A percentile compares a stretch with the other conserved stretches of the same genome.
These are phyloP conservation scores for Idaea aversata DNA, from an alignment of 2,888 invertebrate genomes.

Conservation along the genomic window DNA sequence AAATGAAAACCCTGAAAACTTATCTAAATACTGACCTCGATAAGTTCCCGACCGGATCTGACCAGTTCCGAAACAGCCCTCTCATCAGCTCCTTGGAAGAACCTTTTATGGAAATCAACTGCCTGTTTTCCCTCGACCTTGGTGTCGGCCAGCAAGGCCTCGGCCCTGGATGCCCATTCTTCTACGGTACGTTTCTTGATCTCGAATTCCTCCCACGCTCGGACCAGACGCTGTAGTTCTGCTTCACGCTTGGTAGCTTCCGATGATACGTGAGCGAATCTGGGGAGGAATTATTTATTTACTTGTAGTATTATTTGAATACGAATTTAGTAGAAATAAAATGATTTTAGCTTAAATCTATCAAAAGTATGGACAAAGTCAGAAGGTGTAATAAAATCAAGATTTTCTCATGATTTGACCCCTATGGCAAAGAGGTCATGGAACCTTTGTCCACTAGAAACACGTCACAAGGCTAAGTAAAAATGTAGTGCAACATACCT, in stretches of 20 bases:
- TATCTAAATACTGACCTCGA: slow-evolving; percentile 73
- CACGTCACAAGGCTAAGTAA: not conserved
- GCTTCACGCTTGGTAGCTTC: slow-evolving; percentile 89
- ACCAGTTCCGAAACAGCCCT: slow-evolving; percentile 89
- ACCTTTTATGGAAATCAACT: slow-evolving; percentile 91
- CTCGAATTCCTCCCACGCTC: slow-evolving; percentile 92
- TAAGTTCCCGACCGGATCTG: slow-evolving; percentile 86
- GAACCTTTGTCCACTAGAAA: not conserved
- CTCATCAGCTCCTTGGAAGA: slow-evolving; percentile 93
- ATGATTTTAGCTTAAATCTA: not conserved
- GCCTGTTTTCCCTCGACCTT: slow-evolving; percentile 89
- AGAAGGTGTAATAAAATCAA: too few relatives aligned
- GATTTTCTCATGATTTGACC: too few relatives aligned
- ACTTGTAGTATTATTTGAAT: not conserved
- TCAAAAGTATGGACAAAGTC: too few relatives aligned
- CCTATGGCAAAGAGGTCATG: too few relatives aligned
- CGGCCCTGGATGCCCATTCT: slow-evolving; percentile 93
- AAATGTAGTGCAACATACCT: slow-evolving; percentile 57
- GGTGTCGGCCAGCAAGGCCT: slow-evolving; percentile 89
- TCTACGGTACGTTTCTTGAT: slow-evolving; percentile 88
- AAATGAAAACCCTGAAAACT: too few relatives aligned
- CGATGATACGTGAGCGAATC: slow-evolving; percentile 88
- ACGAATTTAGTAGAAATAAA: not conserved
- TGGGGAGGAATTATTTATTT: slow-evolving; percentile 22
- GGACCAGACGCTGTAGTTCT: slow-evolving; percentile 87